Evolutionary conservation across 1,140 invertebrate genomes (phyloP).

Genomic region (Coboldia fuscipes): DNA sequence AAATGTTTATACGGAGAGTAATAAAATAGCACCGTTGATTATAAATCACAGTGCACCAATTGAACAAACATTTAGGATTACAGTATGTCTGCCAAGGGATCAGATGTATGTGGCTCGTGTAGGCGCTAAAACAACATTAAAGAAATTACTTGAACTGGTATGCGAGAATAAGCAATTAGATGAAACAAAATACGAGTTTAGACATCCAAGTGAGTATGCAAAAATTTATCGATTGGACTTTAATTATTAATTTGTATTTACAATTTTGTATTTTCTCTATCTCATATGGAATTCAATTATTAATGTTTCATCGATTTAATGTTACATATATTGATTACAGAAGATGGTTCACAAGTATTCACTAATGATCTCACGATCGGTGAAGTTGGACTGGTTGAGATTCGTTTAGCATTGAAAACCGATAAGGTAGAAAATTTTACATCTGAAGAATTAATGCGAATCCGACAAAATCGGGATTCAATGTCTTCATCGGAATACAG

Average conservation of each 20-base stretch:
- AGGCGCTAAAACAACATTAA: conserved; percentile 37
- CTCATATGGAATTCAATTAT: too few relatives aligned
- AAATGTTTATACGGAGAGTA: conserved; percentile 4
- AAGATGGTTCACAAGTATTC: conserved; percentile 20
- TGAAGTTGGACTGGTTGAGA: conserved; percentile 18
- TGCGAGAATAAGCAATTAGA: conserved; percentile 67
- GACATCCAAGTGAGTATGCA: conserved; percentile 41
- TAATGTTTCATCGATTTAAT: too few relatives aligned
- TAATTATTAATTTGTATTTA: background rate
- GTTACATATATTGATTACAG: conserved; percentile 5
- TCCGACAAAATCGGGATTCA: conserved; percentile 14
- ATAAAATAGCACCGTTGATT: conserved; percentile 18
- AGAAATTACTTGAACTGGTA: conserved; percentile 44
- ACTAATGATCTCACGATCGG: conserved; percentile 19
- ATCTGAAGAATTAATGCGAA: conserved; percentile 16
- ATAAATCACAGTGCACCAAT: conserved; percentile 18
- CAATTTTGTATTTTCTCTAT: too few relatives aligned
- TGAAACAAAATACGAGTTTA: conserved; percentile 47
- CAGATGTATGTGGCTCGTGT: conserved; percentile 38
- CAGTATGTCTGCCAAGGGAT: conserved; percentile 60
- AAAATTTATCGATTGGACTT: background rate
- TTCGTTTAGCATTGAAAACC: conserved; percentile 17
- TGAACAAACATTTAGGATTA: conserved; percentile 21
- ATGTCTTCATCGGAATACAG: conserved; percentile 20
- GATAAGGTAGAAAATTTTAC: conserved; percentile 14